These are phyloP conservation scores for Chymomyza costata DNA, from an alignment of 1,140 invertebrate species.

Conservation along the genomic window DNA sequence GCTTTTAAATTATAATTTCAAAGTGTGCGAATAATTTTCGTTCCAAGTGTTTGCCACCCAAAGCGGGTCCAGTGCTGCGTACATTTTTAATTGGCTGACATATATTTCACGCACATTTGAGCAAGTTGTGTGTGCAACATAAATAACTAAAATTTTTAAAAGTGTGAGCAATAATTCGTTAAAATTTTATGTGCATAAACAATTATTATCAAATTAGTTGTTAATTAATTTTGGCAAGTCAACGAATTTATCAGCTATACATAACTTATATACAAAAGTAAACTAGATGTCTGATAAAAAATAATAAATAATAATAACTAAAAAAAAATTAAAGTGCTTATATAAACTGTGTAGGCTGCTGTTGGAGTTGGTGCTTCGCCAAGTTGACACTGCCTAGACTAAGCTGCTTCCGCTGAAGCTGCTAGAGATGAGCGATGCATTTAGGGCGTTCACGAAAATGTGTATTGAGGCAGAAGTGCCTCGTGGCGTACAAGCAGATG, in stretches of 20 bases:
- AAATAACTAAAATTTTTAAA: slow-evolving; percentile 52
- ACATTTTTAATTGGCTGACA: slow-evolving; percentile 28
- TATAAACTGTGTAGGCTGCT: too few relatives aligned
- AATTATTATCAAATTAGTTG: slow-evolving; percentile 41
- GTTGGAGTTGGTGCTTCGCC: too few relatives aligned
- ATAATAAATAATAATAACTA: too few relatives aligned
- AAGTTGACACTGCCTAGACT: too few relatives aligned
- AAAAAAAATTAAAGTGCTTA: too few relatives aligned
- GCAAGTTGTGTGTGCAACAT: slow-evolving; percentile 25
- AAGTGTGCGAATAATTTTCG: slow-evolving; percentile 27
- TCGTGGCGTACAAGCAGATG: too few relatives aligned
- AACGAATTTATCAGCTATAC: slow-evolving; percentile 16
- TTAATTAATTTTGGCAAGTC: slow-evolving; percentile 37
- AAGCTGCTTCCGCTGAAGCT: slow-evolving; percentile 36
- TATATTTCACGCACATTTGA: slow-evolving; percentile 7
- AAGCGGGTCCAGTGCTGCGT: background rate
- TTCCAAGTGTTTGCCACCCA: slow-evolving; percentile 31
- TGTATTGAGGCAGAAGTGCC: too few relatives aligned
- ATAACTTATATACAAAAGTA: too few relatives aligned
- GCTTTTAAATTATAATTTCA: too few relatives aligned
- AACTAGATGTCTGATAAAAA: too few relatives aligned
- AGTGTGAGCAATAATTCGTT: slow-evolving; percentile 1
- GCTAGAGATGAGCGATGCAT: too few relatives aligned
- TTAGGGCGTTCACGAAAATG: too few relatives aligned
- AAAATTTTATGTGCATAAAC: slow-evolving; percentile 10